Evolutionary conservation across 2,888 invertebrate genomes (phyloP), one percentile per base, ranked within the genome.

Genomic region (Polylopha cassiicola): DNA sequence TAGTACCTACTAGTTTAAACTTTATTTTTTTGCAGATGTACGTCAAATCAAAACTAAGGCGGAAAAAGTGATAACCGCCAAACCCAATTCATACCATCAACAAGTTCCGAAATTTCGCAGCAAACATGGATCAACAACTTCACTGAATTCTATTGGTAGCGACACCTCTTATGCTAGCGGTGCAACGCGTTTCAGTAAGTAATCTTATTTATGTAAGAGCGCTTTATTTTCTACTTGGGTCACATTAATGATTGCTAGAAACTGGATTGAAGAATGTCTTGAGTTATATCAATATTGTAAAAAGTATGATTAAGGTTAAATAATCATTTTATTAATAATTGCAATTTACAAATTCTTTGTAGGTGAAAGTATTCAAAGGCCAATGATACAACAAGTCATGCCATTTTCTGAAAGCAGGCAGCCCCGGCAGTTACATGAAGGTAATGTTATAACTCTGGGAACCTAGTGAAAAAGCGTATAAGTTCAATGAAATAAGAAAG

Each of bases 71-170:
- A 55, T 39, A 55, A n/a, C 13, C 1, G n/a, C 27, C 1, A 65
- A 59, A 41, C 27, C 48, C 4, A 55, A 60, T 5, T 44, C 55
- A 3, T 61, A 72, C 24, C 65, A 62, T 43, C 64, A 59, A 18
- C 51, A 47, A 1, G 69, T 55, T 4, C 82, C 84, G 0, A 67
- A 63, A 32, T 84, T 75, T 46, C 74, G 61, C 30, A 66, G 53
- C 50, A 84, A 82, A 51, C 70, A 68, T 48, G 70, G 65, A 2
- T 82, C 82, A 0, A 54, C 67, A 1, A 65, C 72, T 0, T 84
- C 84, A 1, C 55, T 79, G 3, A 80, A 74, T 47, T 81, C 81
- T 0, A 43, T 47, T 10, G 61, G 62, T 34, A 81, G 77, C 48
- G 73, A 66, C 22, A 58, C 65, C 3, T 65, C 67, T 0, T 39